These are phyloP conservation scores for Ciconia maguari DNA, from an alignment of 2,113 vertebrate genomes.

Conservation along the genomic window DNA sequence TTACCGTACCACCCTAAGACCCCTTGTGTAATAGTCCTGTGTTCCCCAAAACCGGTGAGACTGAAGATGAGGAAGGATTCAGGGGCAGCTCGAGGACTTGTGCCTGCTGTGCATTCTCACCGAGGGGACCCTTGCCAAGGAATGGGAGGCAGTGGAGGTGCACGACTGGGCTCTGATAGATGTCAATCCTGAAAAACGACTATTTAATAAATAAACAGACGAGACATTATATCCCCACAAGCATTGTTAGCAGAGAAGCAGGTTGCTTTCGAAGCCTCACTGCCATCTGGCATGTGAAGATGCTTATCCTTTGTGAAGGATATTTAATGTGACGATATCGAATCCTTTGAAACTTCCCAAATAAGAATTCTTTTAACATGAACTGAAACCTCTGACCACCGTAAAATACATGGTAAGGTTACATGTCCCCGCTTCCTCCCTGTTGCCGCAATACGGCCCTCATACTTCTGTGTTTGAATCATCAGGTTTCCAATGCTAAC, in stretches of 20 bases:
- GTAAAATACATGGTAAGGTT: background rate
- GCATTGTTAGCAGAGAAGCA: background rate
- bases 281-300: background rate
- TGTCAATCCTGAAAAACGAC: background rate
- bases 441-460: background rate
- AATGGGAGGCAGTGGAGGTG: background rate
- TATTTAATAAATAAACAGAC: background rate
- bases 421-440: background rate
- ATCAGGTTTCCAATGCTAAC: conserved; percentile 23
- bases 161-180: background rate
- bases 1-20: background rate
- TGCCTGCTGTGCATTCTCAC: background rate
- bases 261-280: background rate
- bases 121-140: background rate
- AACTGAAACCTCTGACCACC: conserved; percentile 18
- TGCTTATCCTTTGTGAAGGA: too few relatives aligned
- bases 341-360: background rate
- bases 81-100: background rate
- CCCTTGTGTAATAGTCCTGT: background rate
- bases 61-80: background rate
- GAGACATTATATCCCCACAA: background rate
- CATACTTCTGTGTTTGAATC: conserved; percentile 28
- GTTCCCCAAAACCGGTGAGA: background rate
- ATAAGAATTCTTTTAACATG: background rate
- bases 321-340: background rate